Conservation (phyloP, 2,113 vertebrate genomes). For the Salvelinus fontinalis region DNA sequence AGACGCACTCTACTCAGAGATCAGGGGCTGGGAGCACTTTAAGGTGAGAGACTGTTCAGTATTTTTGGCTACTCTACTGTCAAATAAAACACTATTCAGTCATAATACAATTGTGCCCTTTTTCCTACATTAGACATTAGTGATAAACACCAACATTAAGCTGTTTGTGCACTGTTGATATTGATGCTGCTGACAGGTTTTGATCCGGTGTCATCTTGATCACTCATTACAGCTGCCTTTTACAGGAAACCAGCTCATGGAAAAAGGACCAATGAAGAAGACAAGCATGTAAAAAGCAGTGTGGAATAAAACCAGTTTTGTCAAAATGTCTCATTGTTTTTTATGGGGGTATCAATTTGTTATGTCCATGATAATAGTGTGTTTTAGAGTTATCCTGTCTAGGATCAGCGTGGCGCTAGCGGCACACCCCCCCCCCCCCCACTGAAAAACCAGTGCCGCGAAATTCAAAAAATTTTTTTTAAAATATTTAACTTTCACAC, state of each 20-base stretch:
- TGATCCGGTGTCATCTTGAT: neutral
- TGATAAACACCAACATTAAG: no score
- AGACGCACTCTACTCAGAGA: slow-evolving; percentile 76
- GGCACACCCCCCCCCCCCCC: no score
- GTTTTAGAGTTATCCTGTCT: no score
- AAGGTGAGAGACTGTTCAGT: slow-evolving; percentile 40
- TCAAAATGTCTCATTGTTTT: neutral
- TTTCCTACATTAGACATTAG: no score
- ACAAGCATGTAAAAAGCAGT: neutral
- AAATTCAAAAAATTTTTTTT: no score
- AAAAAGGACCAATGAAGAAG: neutral
- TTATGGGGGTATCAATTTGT: neutral
- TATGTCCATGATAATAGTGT: no score
- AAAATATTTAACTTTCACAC: no score
- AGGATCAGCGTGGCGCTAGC: no score
- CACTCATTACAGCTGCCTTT: neutral
- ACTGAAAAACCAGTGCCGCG: no score
- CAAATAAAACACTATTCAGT: no score
- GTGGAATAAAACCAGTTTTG: neutral
- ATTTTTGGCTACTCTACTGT: neutral
- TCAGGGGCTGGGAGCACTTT: slow-evolving; percentile 81
- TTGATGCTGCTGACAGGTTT: neutral
- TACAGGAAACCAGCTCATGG: slow-evolving; percentile 5
- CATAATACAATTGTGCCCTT: no score
- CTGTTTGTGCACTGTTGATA: neutral